Conservation (phyloP, 2,888 invertebrate genomes). For the Autographa pulchrina region DNA sequence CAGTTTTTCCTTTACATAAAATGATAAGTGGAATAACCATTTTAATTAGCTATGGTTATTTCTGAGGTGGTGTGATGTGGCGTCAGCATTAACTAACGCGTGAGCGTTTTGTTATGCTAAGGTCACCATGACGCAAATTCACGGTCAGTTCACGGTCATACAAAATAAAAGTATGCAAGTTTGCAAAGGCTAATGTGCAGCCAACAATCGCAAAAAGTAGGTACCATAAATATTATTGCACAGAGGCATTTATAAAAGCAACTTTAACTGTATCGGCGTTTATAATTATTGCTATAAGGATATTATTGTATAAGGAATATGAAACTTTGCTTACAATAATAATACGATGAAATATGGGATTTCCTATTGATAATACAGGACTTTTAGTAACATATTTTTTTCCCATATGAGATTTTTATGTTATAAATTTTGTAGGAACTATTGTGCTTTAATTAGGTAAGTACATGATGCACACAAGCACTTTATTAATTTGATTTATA, state of each 20-base stretch:
- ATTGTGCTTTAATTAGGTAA: background rate
- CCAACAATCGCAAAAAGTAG: background rate
- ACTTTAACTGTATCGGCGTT: background rate
- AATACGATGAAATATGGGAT: background rate
- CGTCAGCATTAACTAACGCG: constrained; percentile 28
- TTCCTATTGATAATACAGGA: background rate
- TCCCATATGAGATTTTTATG: no score
- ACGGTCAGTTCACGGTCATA: constrained; percentile 59
- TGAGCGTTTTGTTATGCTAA: constrained; percentile 40
- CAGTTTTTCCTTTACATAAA: constrained; percentile 20
- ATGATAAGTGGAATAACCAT: constrained; percentile 15
- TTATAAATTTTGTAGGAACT: background rate
- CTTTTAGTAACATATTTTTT: no score
- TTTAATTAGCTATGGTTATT: constrained; percentile 30
- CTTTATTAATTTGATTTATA: background rate
- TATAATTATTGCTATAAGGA: background rate
- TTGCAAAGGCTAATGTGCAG: constrained; percentile 18
- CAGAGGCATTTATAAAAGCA: background rate
- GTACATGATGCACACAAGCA: background rate
- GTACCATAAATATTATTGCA: background rate
- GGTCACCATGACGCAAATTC: constrained; percentile 44
- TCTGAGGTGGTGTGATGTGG: constrained; percentile 42
- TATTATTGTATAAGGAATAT: background rate
- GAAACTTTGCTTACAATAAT: background rate
- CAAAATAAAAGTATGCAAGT: constrained; percentile 33